phyloP scores from a whole-genome alignment of 1,140 invertebrate genomes.

The Bombus soroeensis region DNA sequence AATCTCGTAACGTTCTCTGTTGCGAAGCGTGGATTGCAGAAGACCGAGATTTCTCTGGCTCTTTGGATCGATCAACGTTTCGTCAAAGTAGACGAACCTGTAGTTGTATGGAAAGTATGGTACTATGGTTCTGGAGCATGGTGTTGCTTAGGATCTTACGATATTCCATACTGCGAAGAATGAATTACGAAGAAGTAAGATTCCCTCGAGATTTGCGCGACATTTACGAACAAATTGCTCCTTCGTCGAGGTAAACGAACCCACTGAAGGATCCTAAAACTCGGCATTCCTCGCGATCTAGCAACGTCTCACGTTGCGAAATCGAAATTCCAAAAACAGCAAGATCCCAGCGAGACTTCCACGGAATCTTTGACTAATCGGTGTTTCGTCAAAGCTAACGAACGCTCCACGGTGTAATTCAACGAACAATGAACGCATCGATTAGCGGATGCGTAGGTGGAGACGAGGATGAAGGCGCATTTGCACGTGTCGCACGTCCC shows the following conservation, averaged over 20 bases:
- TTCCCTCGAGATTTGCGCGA: no score
- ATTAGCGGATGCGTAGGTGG: slow-evolving; percentile 21
- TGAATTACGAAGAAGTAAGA: no score
- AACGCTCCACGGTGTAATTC: not conserved
- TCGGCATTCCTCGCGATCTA: no score
- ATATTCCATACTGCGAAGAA: no score
- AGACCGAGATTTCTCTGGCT: no score
- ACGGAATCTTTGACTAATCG: not conserved
- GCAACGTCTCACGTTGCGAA: not conserved
- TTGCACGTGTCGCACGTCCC: slow-evolving; percentile 60
- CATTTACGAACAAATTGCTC: no score
- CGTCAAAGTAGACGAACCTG: not conserved
- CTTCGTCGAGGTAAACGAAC: no score
- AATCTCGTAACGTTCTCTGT: not conserved
- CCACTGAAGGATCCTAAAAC: no score
- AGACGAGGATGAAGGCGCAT: slow-evolving; percentile 20
- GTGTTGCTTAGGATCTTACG: no score
- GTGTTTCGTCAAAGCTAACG: not conserved
- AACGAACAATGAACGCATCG: slow-evolving; percentile 15
- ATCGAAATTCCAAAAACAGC: not conserved
- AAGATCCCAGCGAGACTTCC: not conserved
- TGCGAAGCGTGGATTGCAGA: not conserved
- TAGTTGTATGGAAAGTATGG: no score
- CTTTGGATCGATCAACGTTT: not conserved
- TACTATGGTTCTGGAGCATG: no score